Evolutionary conservation across 2,888 invertebrate genomes (phyloP), one percentile per base, ranked within the genome.

Genomic region (Pseudoips prasinana): DNA sequence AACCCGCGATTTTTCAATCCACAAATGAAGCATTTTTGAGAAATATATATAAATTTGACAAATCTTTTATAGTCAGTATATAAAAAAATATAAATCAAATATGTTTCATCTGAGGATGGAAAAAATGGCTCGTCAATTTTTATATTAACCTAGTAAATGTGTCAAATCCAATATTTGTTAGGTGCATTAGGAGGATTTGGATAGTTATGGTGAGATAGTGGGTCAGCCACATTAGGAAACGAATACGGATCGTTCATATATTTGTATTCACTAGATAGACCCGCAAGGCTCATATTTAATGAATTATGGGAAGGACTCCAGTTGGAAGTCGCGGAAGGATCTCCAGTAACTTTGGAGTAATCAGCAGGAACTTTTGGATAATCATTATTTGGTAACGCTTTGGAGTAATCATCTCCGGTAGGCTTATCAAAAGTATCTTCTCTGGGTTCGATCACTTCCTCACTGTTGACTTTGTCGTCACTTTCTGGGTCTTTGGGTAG

Each of bases 291-390:
- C 87, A 89, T 89, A 40, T 89, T 89, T 22, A 89, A 59, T 7
- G 88, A 78, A 48, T 80, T 84, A 34, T 89, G 86, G 2, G 89
- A 83, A 3, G 89, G 84, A 55, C 84, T 89, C 89, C 89, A 89
- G 54, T 90, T 92, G 0, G 91, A 81, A 45, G 90, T 78, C 23
- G 89, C 60, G 8, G 73, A 74, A 18, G 91, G 90, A 58, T 92
- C 92, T 8, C 71, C 63, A 8, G 88, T 49, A 22, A 88, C 72
- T 70, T 89, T 89, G 27, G 89, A 85, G 57, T 87, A 88, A 59
- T 88, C 87, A 45, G 88, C 73, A 69, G 87, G 82, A 71, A 84
- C 73, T 77, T 92, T 92, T 8, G 91, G 86, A 56, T 91, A 92
- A 59, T 92, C 92, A 55, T 63, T 79, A 59, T 64, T 79, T 69